These are phyloP conservation scores for Adoxophyes honmai DNA, from an alignment of 1,140 invertebrate species.

Conservation along the genomic window DNA sequence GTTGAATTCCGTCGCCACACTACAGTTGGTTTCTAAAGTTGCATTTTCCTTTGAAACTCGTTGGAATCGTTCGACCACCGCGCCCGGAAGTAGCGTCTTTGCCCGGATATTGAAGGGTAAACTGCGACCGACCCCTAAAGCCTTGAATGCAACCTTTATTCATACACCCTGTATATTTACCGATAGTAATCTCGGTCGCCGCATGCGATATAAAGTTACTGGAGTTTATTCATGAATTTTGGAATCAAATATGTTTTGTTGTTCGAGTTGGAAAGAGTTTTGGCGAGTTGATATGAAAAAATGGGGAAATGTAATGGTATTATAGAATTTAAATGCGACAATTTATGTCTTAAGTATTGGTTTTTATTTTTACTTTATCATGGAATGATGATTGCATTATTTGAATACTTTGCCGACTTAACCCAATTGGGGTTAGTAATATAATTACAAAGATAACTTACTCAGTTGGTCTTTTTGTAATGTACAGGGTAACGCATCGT, in stretches of 20 bases:
- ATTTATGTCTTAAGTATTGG: not conserved
- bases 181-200: not conserved
- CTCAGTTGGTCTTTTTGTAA: too few species aligned
- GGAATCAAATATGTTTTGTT: not conserved
- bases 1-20: not conserved
- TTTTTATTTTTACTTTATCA: too few species aligned
- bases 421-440: too few species aligned
- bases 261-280: not conserved
- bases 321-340: not conserved
- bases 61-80: constrained; percentile 24
- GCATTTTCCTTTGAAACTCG: constrained; percentile 32
- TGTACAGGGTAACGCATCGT: too few species aligned
- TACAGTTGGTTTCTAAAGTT: constrained; percentile 20
- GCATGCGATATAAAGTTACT: not conserved
- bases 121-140: constrained; percentile 22
- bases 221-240: not conserved
- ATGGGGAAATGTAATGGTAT: too few species aligned
- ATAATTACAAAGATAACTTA: too few species aligned
- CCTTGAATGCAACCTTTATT: constrained; percentile 3
- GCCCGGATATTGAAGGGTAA: constrained; percentile 42
- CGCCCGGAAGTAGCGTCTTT: constrained; percentile 28
- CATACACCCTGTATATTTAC: constrained; percentile 8
- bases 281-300: not conserved
- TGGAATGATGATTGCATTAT: too few species aligned
- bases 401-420: too few species aligned